Percentiles rank a stretch among this genome's conserved stretches.
Conservation (phyloP, 2,797 vertebrate species). For the Remorina albescens region DNA sequence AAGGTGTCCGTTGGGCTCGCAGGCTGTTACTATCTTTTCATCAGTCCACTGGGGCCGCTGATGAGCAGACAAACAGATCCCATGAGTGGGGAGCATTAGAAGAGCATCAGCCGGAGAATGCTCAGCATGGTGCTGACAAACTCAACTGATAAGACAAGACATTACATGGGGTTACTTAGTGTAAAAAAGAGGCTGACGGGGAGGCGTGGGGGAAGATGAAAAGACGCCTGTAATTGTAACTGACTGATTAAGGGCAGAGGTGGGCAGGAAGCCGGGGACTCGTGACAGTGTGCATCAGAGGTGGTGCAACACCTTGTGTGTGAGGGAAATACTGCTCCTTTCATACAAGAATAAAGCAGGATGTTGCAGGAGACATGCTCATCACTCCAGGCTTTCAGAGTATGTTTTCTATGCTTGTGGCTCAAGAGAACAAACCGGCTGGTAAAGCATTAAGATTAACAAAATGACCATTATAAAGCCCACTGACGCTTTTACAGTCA, state of each 20-base stretch:
- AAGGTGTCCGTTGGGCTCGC: slow-evolving; percentile 16
- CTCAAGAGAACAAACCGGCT: slow-evolving; percentile 22
- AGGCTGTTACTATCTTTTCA: slow-evolving; percentile 17
- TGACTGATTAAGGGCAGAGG: slow-evolving; percentile 77
- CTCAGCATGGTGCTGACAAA: slow-evolving; percentile 54
- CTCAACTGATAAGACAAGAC: slow-evolving; percentile 61
- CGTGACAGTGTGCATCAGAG: slow-evolving; percentile 49
- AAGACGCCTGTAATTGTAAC: slow-evolving; percentile 62
- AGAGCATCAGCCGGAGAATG: slow-evolving; percentile 31
- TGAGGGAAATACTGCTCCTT: slow-evolving; percentile 59
- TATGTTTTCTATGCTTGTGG: neutral
- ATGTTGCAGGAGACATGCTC: slow-evolving; percentile 10
- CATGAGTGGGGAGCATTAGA: slow-evolving; percentile 34
- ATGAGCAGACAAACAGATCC: slow-evolving; percentile 53
- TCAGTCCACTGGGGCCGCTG: slow-evolving; percentile 34
- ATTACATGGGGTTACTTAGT: slow-evolving; percentile 43
- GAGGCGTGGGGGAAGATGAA: slow-evolving; percentile 54
- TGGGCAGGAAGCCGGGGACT: slow-evolving; percentile 61
- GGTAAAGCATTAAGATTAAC: slow-evolving; percentile 19
- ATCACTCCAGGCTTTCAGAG: slow-evolving; percentile 10
- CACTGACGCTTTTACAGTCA: slow-evolving; percentile 4
- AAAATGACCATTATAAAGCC: slow-evolving; percentile 8
- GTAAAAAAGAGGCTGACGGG: slow-evolving; percentile 44
- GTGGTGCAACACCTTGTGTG: slow-evolving; percentile 61
- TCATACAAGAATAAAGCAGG: slow-evolving; percentile 18